Percentiles rank a stretch among this genome's conserved stretches.
Evolutionary conservation across 2,888 invertebrate species (phyloP).

Genomic region (Dasysyrphus albostriatus): DNA sequence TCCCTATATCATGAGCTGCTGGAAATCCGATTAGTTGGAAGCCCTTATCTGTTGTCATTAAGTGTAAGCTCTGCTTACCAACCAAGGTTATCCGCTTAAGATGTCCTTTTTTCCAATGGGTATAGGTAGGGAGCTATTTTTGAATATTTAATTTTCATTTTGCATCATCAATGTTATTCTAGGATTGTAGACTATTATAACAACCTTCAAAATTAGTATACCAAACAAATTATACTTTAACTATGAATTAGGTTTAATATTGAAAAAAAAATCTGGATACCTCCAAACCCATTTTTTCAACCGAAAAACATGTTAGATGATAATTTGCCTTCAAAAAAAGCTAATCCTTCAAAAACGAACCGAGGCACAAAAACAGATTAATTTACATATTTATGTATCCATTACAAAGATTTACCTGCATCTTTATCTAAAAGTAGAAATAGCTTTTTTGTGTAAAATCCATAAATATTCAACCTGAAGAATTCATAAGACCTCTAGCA

Average conservation of each 20-base stretch:
- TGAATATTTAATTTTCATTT: background rate
- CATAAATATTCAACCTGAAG: conserved; percentile 70
- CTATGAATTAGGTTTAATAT: background rate
- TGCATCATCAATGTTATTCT: background rate
- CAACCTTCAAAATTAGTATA: background rate
- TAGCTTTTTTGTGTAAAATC: conserved; percentile 35
- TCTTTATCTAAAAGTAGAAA: conserved; percentile 57
- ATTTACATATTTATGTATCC: conserved; percentile 71
- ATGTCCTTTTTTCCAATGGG: too few species aligned
- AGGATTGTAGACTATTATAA: background rate
- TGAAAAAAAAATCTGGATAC: background rate
- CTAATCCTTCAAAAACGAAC: conserved; percentile 47
- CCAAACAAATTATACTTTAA: background rate
- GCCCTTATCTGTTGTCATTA: too few species aligned
- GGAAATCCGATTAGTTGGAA: too few species aligned
- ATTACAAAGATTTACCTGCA: conserved; percentile 67
- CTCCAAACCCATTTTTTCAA: conserved; percentile 8
- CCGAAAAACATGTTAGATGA: conserved; percentile 14
- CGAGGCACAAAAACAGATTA: conserved; percentile 59
- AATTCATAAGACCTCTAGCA: conserved; percentile 61
- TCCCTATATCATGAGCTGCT: too few species aligned
- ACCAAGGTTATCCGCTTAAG: too few species aligned
- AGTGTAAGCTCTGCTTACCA: too few species aligned
- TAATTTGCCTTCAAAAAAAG: conserved; percentile 22
- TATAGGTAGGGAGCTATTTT: too few species aligned